These are phyloP conservation scores for Saturnia pavonia DNA, from an alignment of 2,888 invertebrate genomes.

Conservation along the genomic window DNA sequence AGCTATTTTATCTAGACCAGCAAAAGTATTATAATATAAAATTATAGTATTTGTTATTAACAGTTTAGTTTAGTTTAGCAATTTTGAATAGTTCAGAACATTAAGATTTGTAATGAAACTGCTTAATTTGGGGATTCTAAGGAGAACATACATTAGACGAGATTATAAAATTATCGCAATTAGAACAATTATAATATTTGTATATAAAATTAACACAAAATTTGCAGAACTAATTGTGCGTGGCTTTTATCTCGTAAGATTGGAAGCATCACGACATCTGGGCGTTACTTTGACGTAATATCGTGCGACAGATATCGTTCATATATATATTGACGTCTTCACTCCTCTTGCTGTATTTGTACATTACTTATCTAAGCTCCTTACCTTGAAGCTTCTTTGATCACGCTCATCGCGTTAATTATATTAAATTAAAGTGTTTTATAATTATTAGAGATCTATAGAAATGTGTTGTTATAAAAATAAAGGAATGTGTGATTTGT, in stretches of 20 bases:
- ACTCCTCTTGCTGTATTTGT: conserved; percentile 68
- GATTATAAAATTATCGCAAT: background rate
- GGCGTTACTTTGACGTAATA: conserved; percentile 80
- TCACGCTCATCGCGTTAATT: conserved; percentile 55
- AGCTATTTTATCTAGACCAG: background rate
- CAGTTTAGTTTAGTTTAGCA: no score
- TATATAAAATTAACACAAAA: background rate
- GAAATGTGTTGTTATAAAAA: conserved; percentile 76
- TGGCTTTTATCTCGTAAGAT: conserved; percentile 67
- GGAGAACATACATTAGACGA: background rate
- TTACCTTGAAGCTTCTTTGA: conserved; percentile 75
- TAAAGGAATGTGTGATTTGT: conserved; percentile 74
- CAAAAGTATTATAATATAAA: background rate
- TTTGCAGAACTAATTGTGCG: conserved; percentile 50
- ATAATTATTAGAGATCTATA: conserved; percentile 27
- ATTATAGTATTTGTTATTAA: no score
- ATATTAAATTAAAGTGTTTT: conserved; percentile 32
- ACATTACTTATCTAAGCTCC: conserved; percentile 76
- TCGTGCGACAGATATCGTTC: conserved; percentile 72
- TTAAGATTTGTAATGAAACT: background rate
- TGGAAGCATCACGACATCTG: conserved; percentile 72
- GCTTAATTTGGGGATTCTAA: background rate
- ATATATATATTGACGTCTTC: conserved; percentile 77
- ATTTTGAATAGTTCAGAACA: no score
- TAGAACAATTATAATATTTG: background rate